Evolutionary conservation across 2,797 vertebrate genomes (phyloP).

Genomic region (Psittacula derbiana): DNA sequence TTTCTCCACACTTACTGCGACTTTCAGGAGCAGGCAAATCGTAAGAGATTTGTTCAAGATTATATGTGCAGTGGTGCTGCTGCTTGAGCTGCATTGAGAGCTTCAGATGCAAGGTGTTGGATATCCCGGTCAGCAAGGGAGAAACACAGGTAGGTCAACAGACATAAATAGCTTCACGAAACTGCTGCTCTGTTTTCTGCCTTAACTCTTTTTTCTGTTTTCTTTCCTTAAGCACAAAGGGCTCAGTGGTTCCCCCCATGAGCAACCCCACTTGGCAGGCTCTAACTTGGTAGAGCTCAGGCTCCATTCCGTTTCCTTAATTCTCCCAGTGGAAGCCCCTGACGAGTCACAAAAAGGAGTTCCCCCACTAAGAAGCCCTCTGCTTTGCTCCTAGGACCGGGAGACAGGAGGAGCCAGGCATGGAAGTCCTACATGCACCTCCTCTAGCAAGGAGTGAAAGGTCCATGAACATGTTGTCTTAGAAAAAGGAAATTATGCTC

Average conservation of each 20-base stretch:
- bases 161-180: neutral
- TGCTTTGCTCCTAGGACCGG: neutral
- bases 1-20: neutral
- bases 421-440: fast-evolving
- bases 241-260: fast-evolving
- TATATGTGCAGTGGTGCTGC: neutral
- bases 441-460: fast-evolving
- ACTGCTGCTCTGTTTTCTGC: neutral
- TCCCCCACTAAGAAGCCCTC: neutral
- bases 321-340: neutral
- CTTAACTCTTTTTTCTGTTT: neutral
- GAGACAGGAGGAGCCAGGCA: neutral
- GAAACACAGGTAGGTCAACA: neutral
- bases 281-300: neutral
- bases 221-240: neutral
- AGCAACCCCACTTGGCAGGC: fast-evolving
- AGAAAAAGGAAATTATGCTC: neutral
- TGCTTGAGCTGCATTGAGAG: neutral
- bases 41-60: neutral
- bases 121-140: neutral
- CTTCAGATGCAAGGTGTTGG: neutral
- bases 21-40: neutral
- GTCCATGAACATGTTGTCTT: fast-evolving
- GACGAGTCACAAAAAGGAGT: neutral
- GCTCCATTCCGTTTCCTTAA: neutral